These are phyloP conservation scores for Hirtodrosophila histrioides DNA, from an alignment of 2,888 invertebrate genomes.

Conservation along the genomic window DNA sequence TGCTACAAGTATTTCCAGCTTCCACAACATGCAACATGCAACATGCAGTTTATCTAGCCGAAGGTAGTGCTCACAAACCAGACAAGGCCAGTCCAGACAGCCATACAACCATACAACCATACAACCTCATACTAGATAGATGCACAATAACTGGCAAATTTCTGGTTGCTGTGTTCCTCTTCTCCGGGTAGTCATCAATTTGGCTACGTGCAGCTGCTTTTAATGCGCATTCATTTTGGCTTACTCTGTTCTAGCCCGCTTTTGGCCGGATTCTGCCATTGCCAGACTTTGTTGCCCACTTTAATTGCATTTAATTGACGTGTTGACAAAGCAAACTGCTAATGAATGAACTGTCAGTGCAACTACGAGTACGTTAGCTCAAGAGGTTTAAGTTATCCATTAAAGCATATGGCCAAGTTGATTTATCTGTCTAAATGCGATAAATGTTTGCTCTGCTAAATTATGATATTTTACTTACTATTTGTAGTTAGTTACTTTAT, in stretches of 20 bases:
- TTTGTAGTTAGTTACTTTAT: background rate
- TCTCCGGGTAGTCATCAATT: constrained; percentile 41
- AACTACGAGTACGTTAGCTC: background rate
- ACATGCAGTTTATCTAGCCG: background rate
- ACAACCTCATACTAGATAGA: constrained; percentile 19
- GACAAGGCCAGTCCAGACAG: background rate
- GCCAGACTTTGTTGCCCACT: constrained; percentile 44
- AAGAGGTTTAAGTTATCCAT: constrained; percentile 4
- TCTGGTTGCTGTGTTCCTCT: constrained; percentile 19
- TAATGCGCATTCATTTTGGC: constrained; percentile 41
- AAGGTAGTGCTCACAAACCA: background rate
- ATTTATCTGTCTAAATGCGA: constrained; percentile 20
- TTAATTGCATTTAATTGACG: constrained; percentile 69
- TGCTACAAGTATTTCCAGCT: constrained; percentile 21
- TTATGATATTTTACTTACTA: too few species aligned
- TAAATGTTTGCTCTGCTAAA: background rate
- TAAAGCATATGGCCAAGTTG: constrained; percentile 16
- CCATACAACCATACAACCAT: constrained; percentile 2
- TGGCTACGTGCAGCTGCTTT: constrained; percentile 52
- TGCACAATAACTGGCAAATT: constrained; percentile 41
- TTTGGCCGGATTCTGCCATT: constrained; percentile 20
- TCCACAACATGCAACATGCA: constrained; percentile 3
- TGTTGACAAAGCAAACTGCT: constrained; percentile 62
- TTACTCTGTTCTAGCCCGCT: constrained; percentile 16
- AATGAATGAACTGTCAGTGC: constrained; percentile 27